Evolutionary conservation across 2,113 vertebrate species (phyloP), one percentile per base, ranked within the genome.

Genomic region (Lanius ludovicianus): DNA sequence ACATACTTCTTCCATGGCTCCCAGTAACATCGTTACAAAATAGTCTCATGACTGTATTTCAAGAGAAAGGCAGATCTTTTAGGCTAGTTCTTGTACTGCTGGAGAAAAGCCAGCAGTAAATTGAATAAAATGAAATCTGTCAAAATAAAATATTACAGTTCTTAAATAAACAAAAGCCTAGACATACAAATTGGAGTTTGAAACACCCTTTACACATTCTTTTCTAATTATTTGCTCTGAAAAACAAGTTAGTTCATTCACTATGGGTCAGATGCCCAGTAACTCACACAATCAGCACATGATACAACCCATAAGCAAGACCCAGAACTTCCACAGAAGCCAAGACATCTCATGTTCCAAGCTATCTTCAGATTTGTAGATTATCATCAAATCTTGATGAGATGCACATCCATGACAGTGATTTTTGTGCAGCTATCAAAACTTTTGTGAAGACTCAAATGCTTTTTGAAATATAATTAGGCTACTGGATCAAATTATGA

Each of bases 51-150:
- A 84, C 60, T 68, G 11, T n/a, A 46, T 57, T 94, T 91, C 56
- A 73, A 57, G 63, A 79, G 50, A 59, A 59, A 60, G 33, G 42
- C 39, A 82, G 22, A 15, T 14, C 55, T 89, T 75, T 67, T 23
- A 95, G 60, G n/a, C 35, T 74, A 53, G 53, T 41, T 84, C 84
- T 69, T 67, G 18, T 77, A 80, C 52, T 81, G 39, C 44, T 95
- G 75, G 63, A 92, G 87, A 96, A 96, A 96, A 87, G 77, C 37
- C 81, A 96, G 57, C 25, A 90, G 49, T 68, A 84, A 94, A 91
- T 41, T 67, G 65, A 84, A 86, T 75, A 49, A 69, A 79, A 86
- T 33, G 1, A 70, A 80, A 65, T 35, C 31, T 80, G 31, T 52
- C 49, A 89, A 39, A 75, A 22, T 84, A 82, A 90, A 94, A 73